Evolutionary conservation across 2,113 vertebrate species (phyloP), one percentile per base, ranked within the genome.

Genomic region (Gymnocephalus cernua): DNA sequence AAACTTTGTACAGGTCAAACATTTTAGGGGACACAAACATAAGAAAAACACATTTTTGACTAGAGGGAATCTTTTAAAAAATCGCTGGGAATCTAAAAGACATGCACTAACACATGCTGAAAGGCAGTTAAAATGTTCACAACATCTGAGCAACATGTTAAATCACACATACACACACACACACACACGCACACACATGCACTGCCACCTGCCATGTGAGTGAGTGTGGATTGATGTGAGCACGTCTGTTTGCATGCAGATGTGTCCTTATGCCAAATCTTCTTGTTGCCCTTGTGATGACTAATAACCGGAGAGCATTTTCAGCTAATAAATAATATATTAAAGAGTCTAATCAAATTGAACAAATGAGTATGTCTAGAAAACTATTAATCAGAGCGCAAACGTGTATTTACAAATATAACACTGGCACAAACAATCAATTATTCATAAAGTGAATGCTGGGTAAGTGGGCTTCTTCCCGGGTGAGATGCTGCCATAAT

Each of bases 401-500:
- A 92, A 92, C 86, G 78, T 89, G 86, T 90, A 92, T 94, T 93
- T 92, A 92, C 89, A 92, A 93, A 94, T 91, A 92, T 81, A 93
- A 93, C 88, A 84, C 80, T 89, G 86, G 86, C 77, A 89, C 83
- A 93, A 95, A 93, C 89, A 92, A 95, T 95, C 90, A 95, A 95
- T 95, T 94, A 95, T 95, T 95, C 93, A 95, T 94, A 86, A 88
- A 88, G 83, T 65, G 89, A 93, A 91, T 76, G 86, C 79, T 80
- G 88, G 80, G 88, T 91, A 91, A 94, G 93, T 93, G 92, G 89
- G 90, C 90, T 93, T 89, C 89, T 92, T 93, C 93, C 94, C 89
- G 88, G 91, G 93, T 92, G 93, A 95, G 88, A 93, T 92, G 91
- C 86, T 87, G 84, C 86, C 93, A 93, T 95, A 95, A 95, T 94